Conservation (phyloP, 2,888 invertebrate genomes). For the Dryobota labecula region DNA sequence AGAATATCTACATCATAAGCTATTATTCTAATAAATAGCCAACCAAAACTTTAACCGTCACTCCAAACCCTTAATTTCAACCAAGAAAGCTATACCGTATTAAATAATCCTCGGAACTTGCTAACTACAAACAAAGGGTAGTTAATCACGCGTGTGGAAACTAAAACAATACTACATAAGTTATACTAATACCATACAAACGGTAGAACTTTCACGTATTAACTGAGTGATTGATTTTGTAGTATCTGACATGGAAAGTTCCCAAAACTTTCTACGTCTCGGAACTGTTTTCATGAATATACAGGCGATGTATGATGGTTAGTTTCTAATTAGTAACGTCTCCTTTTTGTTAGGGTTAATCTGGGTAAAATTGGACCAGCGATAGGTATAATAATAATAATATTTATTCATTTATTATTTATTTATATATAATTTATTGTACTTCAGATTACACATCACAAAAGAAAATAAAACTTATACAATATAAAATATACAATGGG, state of each 20-base stretch:
- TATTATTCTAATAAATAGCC: not conserved
- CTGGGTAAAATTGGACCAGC: no score
- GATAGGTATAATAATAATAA: no score
- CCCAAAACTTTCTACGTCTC: not conserved
- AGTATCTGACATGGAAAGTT: slow-evolving; percentile 18
- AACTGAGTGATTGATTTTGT: slow-evolving; percentile 27
- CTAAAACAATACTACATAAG: slow-evolving; percentile 27
- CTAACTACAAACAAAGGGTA: slow-evolving; percentile 23
- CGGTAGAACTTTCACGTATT: slow-evolving; percentile 21
- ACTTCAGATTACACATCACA: no score
- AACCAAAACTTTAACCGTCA: not conserved
- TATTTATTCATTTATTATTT: no score
- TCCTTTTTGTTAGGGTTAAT: no score
- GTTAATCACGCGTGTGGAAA: slow-evolving; percentile 28
- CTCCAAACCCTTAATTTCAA: not conserved
- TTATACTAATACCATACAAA: slow-evolving; percentile 12
- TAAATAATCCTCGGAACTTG: slow-evolving; percentile 15
- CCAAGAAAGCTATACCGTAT: slow-evolving; percentile 7
- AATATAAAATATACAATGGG: no score
- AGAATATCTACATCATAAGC: not conserved
- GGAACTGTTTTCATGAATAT: slow-evolving; percentile 10
- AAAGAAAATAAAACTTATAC: no score
- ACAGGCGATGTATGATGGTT: not conserved
- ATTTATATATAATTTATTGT: no score
- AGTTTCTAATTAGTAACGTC: not conserved